Conservation (phyloP, 2,888 invertebrate genomes). For the Callosobruchus maculatus region DNA sequence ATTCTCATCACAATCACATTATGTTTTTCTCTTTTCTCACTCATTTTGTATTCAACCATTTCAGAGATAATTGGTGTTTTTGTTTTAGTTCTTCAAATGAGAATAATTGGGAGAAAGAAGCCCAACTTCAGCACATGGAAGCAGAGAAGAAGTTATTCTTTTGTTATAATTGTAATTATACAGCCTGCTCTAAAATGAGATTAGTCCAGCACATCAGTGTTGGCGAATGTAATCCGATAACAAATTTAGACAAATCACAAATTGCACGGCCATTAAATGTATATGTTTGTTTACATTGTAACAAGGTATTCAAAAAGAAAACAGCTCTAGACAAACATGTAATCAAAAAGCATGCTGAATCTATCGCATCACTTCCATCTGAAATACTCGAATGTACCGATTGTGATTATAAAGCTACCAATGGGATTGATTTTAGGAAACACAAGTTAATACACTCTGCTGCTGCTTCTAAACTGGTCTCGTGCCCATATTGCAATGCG, state of each 20-base stretch:
- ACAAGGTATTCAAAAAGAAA: not conserved
- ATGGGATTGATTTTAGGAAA: no score
- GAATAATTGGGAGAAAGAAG: not conserved
- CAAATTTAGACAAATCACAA: not conserved
- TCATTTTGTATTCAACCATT: no score
- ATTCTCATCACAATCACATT: no score
- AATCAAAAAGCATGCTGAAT: not conserved
- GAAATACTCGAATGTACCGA: not conserved
- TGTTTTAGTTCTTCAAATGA: not conserved
- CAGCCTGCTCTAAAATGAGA: not conserved
- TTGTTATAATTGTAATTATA: not conserved
- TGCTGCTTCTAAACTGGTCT: no score
- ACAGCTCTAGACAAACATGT: not conserved
- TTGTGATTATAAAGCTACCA: no score
- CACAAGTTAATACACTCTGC: no score
- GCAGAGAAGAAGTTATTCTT: not conserved
- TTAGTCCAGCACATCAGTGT: not conserved
- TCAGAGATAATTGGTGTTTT: not conserved
- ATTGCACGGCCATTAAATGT: not conserved
- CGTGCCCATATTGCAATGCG: no score
- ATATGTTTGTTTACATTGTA: not conserved
- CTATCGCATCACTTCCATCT: not conserved
- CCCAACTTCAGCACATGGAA: not conserved
- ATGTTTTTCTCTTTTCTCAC: no score
- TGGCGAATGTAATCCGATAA: not conserved